Evolutionary conservation across 1,140 invertebrate species (phyloP).

Genomic region (Platyscapa corneri): DNA sequence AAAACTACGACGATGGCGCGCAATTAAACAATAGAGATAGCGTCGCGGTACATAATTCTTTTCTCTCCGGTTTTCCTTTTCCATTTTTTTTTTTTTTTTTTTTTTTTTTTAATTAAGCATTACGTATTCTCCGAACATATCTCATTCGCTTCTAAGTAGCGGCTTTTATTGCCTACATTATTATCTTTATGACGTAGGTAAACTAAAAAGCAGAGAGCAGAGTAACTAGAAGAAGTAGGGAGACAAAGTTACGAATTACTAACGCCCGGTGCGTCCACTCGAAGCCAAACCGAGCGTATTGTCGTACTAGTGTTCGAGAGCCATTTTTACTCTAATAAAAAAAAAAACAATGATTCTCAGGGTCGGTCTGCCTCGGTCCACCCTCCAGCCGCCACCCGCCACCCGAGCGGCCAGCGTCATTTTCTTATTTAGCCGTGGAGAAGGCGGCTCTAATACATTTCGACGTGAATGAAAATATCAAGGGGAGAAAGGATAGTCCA

Average conservation of each 20-base stretch:
- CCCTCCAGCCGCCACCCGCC: too few relatives aligned
- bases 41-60: too few relatives aligned
- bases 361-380: too few relatives aligned
- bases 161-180: neutral
- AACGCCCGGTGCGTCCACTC: neutral
- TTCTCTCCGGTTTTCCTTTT: too few relatives aligned
- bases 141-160: neutral
- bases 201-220: neutral
- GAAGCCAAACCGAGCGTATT: neutral
- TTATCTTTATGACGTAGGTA: neutral
- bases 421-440: neutral
- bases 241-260: neutral
- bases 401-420: too few relatives aligned
- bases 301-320: neutral
- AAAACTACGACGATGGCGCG: too few relatives aligned
- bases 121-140: neutral
- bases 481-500: neutral
- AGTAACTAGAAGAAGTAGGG: too few relatives aligned
- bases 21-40: too few relatives aligned
- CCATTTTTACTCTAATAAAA: neutral
- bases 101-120: neutral
- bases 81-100: too few relatives aligned
- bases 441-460: neutral
- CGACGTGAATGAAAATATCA: constrained; percentile 1
- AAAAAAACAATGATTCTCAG: constrained; percentile 11